A percentile compares a stretch with the other conserved stretches of the same genome.
These are phyloP conservation scores for Cheirogaleus major DNA, from an alignment of 2,797 vertebrate species.

Conservation along the genomic window DNA sequence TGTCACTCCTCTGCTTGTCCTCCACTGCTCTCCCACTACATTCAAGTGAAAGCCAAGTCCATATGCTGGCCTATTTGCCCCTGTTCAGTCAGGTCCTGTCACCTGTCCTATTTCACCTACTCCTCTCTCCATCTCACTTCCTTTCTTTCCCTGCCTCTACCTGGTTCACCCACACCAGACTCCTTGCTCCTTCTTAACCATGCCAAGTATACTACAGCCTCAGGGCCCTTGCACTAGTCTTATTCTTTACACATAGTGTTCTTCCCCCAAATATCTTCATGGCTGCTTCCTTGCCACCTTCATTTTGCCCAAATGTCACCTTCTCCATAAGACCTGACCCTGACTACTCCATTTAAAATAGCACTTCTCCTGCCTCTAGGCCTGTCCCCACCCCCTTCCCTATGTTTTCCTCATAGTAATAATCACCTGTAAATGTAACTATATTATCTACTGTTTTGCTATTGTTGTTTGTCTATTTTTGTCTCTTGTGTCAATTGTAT, in stretches of 20 bases:
- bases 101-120: background rate
- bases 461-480: background rate
- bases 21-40: background rate
- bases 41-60: background rate
- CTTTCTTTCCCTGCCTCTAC: background rate
- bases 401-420: background rate
- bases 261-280: accelerated
- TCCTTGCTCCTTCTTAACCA: background rate
- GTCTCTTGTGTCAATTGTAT: background rate
- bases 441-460: background rate
- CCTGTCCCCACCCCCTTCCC: background rate
- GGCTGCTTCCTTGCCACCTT: background rate
- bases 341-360: background rate
- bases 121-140: background rate
- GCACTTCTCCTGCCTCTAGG: background rate
- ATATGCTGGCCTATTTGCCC: accelerated
- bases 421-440: background rate
- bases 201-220: background rate
- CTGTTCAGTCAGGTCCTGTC: too few relatives aligned
- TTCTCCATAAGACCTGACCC: background rate
- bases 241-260: background rate
- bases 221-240: background rate
- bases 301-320: background rate
- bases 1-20: background rate
- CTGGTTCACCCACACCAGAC: background rate